phyloP scores from a whole-genome alignment of 2,888 invertebrate genomes.

The Limnephilus rhombicus region DNA sequence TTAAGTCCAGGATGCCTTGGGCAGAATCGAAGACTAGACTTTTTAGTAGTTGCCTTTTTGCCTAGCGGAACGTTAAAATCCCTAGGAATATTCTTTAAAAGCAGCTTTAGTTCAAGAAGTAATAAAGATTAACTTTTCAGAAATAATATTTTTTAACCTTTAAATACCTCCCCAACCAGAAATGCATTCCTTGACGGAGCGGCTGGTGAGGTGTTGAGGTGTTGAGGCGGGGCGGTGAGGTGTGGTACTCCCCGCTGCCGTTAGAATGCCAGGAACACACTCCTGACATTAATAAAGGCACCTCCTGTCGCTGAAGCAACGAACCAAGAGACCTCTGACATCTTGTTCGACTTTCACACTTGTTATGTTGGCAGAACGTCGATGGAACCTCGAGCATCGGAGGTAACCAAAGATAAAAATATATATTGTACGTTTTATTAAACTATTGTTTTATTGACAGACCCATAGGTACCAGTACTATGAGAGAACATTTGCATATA shows the following conservation, averaged over 20 bases:
- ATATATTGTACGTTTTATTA: not conserved
- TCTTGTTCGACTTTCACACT: not conserved
- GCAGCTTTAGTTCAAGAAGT: too few species aligned
- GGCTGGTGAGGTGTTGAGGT: not conserved
- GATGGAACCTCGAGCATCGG: not conserved
- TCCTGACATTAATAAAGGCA: constrained; percentile 17
- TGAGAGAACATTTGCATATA: too few species aligned
- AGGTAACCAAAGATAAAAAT: not conserved
- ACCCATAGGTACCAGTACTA: too few species aligned
- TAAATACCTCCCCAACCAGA: not conserved
- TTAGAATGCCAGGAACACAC: not conserved
- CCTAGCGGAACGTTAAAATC: too few species aligned
- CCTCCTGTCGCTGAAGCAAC: not conserved
- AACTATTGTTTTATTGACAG: too few species aligned
- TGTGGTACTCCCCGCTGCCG: not conserved
- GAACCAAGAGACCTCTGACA: not conserved
- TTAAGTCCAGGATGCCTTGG: too few species aligned
- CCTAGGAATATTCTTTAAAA: too few species aligned
- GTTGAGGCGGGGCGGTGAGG: not conserved
- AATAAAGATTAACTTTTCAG: too few species aligned
- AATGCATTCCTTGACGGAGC: not conserved
- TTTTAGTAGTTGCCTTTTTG: too few species aligned
- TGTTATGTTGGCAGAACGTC: not conserved
- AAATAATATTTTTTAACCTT: not conserved
- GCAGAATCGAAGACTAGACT: too few species aligned